phyloP scores from a whole-genome alignment of 2,113 vertebrate species.

The Dipodomys spectabilis region DNA sequence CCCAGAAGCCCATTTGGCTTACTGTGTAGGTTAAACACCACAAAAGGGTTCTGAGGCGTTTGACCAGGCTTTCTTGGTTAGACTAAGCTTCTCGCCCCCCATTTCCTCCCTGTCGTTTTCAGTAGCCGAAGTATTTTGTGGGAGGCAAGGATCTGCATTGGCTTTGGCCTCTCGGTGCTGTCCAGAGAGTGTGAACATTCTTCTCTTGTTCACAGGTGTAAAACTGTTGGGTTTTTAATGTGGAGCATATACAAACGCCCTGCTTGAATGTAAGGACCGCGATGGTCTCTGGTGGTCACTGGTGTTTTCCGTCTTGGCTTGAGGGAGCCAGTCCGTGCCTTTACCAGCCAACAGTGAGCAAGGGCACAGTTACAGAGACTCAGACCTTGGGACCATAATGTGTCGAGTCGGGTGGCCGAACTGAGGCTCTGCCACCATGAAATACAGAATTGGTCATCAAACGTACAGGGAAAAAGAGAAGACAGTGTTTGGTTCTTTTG shows the following conservation, averaged over 20 bases:
- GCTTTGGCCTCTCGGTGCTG: neutral
- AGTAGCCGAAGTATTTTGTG: neutral
- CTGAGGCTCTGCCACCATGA: neutral
- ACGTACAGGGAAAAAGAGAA: neutral
- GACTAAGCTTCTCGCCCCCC: neutral
- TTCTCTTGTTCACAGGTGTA: too few relatives aligned
- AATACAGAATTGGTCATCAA: conserved; percentile 20
- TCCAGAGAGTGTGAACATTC: too few relatives aligned
- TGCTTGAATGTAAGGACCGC: neutral
- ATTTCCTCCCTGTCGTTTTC: neutral
- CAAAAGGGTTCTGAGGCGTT: neutral
- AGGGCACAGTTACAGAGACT: neutral
- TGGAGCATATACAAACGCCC: neutral
- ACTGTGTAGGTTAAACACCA: conserved; percentile 26
- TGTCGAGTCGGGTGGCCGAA: conserved; percentile 45
- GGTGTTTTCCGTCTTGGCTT: neutral
- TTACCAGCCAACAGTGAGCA: neutral
- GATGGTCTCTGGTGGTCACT: neutral
- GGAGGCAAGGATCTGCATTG: neutral
- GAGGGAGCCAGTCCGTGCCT: neutral
- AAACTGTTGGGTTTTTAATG: neutral
- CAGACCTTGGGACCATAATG: conserved; percentile 8
- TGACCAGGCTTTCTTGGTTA: conserved; percentile 6
- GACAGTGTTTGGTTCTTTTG: neutral
- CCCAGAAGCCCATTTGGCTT: conserved; percentile 26